A percentile compares a stretch with the other conserved stretches of the same genome.
These are phyloP conservation scores for Mercenaria mercenaria DNA, from an alignment of 1,140 invertebrate species.

Conservation along the genomic window DNA sequence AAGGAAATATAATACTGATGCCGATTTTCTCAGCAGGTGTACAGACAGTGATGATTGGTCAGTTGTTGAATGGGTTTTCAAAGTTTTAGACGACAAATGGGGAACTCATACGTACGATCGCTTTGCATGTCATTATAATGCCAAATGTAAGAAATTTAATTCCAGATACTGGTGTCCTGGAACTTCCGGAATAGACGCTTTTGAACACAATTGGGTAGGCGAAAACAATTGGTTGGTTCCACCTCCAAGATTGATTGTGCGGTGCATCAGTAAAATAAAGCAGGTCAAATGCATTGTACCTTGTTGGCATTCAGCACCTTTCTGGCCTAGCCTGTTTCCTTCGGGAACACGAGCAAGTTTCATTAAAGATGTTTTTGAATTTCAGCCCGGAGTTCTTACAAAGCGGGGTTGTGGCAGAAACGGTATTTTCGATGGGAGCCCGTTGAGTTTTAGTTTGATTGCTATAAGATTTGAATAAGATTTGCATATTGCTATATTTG, in stretches of 20 bases:
- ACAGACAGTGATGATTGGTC: conserved; percentile 35
- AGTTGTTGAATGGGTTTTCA: not conserved
- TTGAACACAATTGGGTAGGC: not conserved
- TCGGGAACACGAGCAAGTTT: too few species aligned
- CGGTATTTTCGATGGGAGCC: too few species aligned
- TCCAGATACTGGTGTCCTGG: conserved; percentile 45
- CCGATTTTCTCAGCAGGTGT: conserved; percentile 7
- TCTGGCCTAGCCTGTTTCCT: too few species aligned
- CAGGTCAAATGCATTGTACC: too few species aligned
- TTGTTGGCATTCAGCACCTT: too few species aligned
- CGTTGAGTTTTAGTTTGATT: too few species aligned
- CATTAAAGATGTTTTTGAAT: too few species aligned
- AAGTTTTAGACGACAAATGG: conserved; percentile 14
- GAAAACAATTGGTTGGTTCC: conserved; percentile 54
- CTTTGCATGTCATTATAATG: conserved; percentile 47
- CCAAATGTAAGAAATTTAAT: conserved; percentile 45
- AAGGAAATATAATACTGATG: not conserved
- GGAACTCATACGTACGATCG: conserved; percentile 1
- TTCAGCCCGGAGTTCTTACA: too few species aligned
- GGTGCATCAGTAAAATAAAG: not conserved
- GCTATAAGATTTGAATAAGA: too few species aligned
- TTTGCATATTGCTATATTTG: too few species aligned
- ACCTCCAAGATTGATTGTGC: not conserved
- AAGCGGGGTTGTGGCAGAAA: too few species aligned
- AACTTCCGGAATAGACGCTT: conserved; percentile 16